Conservation (phyloP, 2,888 invertebrate species). For the Callyntrura sp. region DNA sequence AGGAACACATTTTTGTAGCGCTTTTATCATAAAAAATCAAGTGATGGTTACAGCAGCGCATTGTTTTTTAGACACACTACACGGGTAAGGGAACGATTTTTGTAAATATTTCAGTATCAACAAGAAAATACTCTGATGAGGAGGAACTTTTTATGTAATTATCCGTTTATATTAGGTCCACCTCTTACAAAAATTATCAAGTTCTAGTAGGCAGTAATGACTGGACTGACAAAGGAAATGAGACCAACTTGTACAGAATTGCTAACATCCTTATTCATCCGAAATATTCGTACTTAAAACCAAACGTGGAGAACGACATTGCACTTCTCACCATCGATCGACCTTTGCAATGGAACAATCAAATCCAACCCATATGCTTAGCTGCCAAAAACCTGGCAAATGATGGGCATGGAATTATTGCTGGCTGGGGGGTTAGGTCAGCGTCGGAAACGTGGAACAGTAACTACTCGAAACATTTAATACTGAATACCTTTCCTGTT, state of each 20-base stretch:
- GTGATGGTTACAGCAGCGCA: slow-evolving; percentile 69
- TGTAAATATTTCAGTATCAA: neutral
- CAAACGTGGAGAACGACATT: slow-evolving; percentile 77
- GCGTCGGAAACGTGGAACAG: slow-evolving; percentile 8
- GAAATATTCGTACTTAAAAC: slow-evolving; percentile 72
- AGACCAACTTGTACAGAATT: slow-evolving; percentile 40
- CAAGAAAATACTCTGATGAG: neutral
- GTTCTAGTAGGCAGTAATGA: slow-evolving; percentile 61
- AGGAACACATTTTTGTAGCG: slow-evolving; percentile 75
- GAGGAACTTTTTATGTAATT: neutral
- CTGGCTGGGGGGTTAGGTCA: slow-evolving; percentile 75
- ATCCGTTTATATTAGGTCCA: neutral
- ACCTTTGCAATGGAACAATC: slow-evolving; percentile 54
- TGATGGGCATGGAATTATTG: slow-evolving; percentile 46
- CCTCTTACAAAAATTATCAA: slow-evolving; percentile 35
- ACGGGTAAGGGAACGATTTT: slow-evolving; percentile 47
- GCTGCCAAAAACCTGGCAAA: slow-evolving; percentile 24
- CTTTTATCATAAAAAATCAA: slow-evolving; percentile 48
- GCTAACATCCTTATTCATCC: slow-evolving; percentile 61
- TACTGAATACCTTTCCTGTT: neutral
- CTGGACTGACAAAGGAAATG: slow-evolving; percentile 28
- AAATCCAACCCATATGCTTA: slow-evolving; percentile 74
- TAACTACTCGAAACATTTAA: neutral
- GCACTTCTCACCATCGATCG: slow-evolving; percentile 66
- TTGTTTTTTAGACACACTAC: slow-evolving; percentile 65